These are phyloP conservation scores for Loriculus beryllinus DNA, from an alignment of 2,797 vertebrate species.

Conservation along the genomic window DNA sequence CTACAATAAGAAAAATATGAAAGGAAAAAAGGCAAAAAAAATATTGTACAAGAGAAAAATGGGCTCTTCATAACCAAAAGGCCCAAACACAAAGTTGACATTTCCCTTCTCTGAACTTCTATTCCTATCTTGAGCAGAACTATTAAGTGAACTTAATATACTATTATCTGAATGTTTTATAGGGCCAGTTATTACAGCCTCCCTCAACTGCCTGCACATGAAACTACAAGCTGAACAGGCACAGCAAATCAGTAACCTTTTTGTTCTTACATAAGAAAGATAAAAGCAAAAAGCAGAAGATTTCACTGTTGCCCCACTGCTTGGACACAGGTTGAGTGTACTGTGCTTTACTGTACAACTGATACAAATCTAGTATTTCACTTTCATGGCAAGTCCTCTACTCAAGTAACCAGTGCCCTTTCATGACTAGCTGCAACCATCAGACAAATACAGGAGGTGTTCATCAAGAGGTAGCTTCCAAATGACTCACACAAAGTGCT, in stretches of 20 bases:
- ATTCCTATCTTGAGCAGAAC: background rate
- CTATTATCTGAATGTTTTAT: background rate
- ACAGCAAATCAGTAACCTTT: background rate
- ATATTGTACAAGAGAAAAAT: background rate
- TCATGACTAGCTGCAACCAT: background rate
- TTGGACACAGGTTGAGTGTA: background rate
- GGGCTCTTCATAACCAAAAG: background rate
- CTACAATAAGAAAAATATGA: constrained; percentile 20
- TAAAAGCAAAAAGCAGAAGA: background rate
- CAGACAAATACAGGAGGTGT: background rate
- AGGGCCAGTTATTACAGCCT: background rate
- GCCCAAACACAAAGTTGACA: background rate
- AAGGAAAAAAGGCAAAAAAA: background rate
- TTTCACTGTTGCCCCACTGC: background rate
- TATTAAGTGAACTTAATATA: background rate
- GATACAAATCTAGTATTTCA: background rate
- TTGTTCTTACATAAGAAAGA: background rate
- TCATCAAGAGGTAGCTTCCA: background rate
- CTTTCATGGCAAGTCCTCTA: background rate
- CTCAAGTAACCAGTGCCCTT: background rate
- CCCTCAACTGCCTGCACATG: background rate
- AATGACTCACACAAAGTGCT: background rate
- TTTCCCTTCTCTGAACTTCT: background rate
- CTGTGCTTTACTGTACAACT: background rate
- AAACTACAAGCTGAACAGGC: background rate